Conservation (phyloP, 2,113 vertebrate genomes). For the Oncorhynchus keta region DNA sequence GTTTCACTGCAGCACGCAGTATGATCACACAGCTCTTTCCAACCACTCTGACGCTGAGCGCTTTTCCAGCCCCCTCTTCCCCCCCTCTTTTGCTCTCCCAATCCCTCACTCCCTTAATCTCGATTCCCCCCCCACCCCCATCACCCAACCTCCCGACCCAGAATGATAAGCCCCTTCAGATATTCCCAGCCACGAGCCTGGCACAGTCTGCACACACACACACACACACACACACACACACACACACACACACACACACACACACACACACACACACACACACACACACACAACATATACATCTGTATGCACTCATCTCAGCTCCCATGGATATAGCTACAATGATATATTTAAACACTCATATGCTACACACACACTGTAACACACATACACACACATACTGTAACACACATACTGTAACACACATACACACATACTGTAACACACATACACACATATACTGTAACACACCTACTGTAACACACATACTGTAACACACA, state of each 20-base stretch:
- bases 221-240: neutral
- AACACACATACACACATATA: too few relatives aligned
- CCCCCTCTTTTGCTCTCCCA: constrained; percentile 5
- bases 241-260: neutral
- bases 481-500: too few relatives aligned
- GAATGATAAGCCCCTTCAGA: constrained; percentile 42
- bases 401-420: too few relatives aligned
- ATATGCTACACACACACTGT: constrained; percentile 54
- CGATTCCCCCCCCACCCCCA: constrained; percentile 10
- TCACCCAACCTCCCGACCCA: constrained; percentile 44
- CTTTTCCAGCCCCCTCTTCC: constrained; percentile 24
- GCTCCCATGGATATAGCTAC: neutral
- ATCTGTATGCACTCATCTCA: neutral
- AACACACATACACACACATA: constrained; percentile 44
- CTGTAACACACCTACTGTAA: too few relatives aligned
- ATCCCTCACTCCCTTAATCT: constrained; percentile 28
- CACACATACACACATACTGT: neutral
- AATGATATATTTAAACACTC: neutral
- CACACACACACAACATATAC: neutral
- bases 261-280: constrained; percentile 3
- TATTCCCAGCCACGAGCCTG: neutral
- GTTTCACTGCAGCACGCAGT: constrained; percentile 37
- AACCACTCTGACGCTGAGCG: neutral
- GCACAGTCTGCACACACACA: constrained; percentile 9
- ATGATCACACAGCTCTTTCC: neutral